Evolutionary conservation across 2,113 vertebrate genomes (phyloP).

Genomic region (Gymnarchus niloticus): DNA sequence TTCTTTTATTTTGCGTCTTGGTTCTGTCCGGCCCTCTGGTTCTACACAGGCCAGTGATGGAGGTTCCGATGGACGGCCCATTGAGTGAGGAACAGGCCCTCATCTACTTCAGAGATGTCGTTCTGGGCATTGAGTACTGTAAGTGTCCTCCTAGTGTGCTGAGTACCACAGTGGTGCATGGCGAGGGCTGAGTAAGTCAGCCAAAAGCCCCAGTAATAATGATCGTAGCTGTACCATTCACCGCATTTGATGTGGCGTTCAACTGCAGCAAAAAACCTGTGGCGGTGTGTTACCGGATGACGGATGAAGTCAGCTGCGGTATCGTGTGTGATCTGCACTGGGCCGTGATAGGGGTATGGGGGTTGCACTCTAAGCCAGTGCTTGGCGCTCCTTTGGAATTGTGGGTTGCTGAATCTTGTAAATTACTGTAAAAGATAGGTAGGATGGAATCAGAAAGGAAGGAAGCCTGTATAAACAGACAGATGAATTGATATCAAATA

Average conservation of each 20-base stretch:
- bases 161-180: neutral
- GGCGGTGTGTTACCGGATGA: neutral
- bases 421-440: neutral
- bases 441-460: neutral
- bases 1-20: neutral
- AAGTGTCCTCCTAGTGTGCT: conserved; percentile 47
- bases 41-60: conserved; percentile 79
- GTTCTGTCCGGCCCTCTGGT: neutral
- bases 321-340: neutral
- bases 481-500: neutral
- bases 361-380: neutral
- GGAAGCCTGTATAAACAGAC: neutral
- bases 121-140: conserved; percentile 93
- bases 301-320: neutral
- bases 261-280: neutral
- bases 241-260: neutral
- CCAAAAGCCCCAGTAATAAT: no score
- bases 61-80: conserved; percentile 81
- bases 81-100: conserved; percentile 80
- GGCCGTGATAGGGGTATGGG: neutral
- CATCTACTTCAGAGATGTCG: conserved; percentile 84
- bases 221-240: neutral
- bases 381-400: no score
- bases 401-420: no score
- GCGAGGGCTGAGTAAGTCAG: neutral